phyloP scores from a whole-genome alignment of 1,140 invertebrate species.

The Campoletis sonorensis region DNA sequence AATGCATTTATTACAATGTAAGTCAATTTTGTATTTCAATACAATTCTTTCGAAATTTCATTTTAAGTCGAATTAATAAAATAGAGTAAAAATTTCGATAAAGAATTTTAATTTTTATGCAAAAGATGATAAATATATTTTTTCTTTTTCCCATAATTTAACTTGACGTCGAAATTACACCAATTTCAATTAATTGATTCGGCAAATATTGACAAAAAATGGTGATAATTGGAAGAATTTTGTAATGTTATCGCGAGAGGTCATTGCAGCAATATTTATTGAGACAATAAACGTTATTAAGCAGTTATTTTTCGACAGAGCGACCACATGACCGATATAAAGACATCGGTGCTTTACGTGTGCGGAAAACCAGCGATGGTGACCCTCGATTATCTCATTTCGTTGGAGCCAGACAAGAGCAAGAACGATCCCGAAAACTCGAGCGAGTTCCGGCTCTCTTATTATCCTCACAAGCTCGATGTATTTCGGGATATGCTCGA shows the following conservation, averaged over 20 bases:
- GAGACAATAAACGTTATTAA: constrained; percentile 48
- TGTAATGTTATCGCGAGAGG: constrained; percentile 1
- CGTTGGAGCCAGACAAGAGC: constrained; percentile 74
- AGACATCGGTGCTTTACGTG: constrained; percentile 87
- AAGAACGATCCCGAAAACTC: constrained; percentile 58
- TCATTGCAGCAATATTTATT: constrained; percentile 22
- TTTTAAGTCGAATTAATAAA: no score
- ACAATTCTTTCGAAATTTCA: no score
- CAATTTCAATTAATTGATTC: no score
- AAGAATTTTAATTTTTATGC: no score
- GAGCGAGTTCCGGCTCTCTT: constrained; percentile 90
- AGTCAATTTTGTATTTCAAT: constrained; percentile 66
- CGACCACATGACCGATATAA: constrained; percentile 87
- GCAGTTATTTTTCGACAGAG: constrained; percentile 79
- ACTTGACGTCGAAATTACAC: no score
- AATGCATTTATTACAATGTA: constrained; percentile 93
- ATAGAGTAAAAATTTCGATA: no score
- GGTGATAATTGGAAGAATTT: constrained; percentile 4
- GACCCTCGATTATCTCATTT: constrained; percentile 87
- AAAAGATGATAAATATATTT: no score
- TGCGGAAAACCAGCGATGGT: constrained; percentile 85
- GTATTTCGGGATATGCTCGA: constrained; percentile 83
- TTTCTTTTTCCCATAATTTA: no score
- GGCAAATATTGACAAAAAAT: neutral
- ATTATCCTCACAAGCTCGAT: constrained; percentile 88